Evolutionary conservation across 1,140 invertebrate species (phyloP), one percentile per base, ranked within the genome.

Genomic region (Nasonia vitripennis): DNA sequence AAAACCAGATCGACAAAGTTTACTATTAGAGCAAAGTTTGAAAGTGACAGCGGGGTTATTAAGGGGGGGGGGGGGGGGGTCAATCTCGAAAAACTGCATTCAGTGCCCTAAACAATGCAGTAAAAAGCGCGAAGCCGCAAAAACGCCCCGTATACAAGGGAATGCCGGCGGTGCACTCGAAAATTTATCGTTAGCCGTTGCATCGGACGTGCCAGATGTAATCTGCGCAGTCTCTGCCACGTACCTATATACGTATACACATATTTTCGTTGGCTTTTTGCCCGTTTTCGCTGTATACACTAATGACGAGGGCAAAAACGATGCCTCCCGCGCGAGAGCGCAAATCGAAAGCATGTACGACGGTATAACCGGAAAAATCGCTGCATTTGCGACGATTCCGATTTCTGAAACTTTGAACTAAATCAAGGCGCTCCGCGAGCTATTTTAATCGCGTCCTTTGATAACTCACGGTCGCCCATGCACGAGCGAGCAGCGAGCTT

Each of bases 121-220:
- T 37, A 67, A 70, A 45, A 51, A 68, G 17, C 27, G 27, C 41
- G 41, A 81, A 20, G 55, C 70, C 12, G 68, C 73, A 55, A 84
- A 82, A 75, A 85, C 85, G 81, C 71, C 67, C 81, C 81, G 81
- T 48, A 78, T 45, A 73, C 9, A 62, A 23, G 71, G 14, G 73
- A 74, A 74, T 51, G 37, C n/a, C 82, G 71, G 71, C 82, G 71
- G 71, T 23, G 73, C 71, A 87, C 78, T 41, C 70, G 79, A 79
- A 87, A 87, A 87, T 87, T 83, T 86, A 87, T 88, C 73, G 77
- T 14, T 27, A 41, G 27, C 55, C 31, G n/a, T 86, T 82, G 84
- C 87, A 86, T 51, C 86, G 78, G 68, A 87, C 87, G 86, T 87
- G 77, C 83, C 83, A 84, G 86, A 87, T 87, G 86, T 87, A 87